Conservation (phyloP, 2,888 invertebrate species). For the Volucella inanis region DNA sequence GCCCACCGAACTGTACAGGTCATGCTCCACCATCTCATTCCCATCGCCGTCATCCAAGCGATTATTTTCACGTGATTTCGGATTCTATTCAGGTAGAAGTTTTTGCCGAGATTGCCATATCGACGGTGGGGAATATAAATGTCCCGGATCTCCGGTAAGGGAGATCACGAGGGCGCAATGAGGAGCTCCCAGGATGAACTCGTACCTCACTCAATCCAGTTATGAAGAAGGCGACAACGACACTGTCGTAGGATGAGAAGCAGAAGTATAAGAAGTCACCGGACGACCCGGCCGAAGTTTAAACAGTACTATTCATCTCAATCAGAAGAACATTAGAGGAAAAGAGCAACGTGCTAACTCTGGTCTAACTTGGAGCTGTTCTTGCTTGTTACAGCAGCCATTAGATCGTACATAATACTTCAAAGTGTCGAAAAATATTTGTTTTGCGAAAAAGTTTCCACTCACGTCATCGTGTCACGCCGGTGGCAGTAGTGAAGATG, state of each 20-base stretch:
- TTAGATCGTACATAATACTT: constrained; percentile 12
- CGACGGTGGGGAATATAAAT: constrained; percentile 46
- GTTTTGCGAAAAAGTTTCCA: constrained; percentile 37
- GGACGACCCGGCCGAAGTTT: constrained; percentile 53
- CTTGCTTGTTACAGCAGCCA: background rate
- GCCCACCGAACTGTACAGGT: constrained; percentile 44
- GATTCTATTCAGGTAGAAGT: constrained; percentile 70
- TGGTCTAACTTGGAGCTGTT: background rate
- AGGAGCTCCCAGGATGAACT: background rate
- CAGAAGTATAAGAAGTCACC: background rate
- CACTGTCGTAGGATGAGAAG: background rate
- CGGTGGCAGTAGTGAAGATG: too few species aligned
- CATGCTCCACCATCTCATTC: constrained; percentile 37
- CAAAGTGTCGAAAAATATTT: constrained; percentile 50
- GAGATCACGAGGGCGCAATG: background rate
- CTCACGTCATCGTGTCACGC: constrained; percentile 42
- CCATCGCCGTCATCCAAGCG: constrained; percentile 60
- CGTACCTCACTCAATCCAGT: background rate
- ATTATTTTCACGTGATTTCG: constrained; percentile 73
- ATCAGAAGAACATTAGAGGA: constrained; percentile 62
- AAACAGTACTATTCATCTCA: constrained; percentile 69
- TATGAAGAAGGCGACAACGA: constrained; percentile 16
- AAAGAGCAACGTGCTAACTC: background rate
- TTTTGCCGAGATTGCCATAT: constrained; percentile 56
- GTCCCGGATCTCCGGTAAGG: constrained; percentile 45